phyloP scores from a whole-genome alignment of 2,797 vertebrate species.

The Myotis findleyi region DNA sequence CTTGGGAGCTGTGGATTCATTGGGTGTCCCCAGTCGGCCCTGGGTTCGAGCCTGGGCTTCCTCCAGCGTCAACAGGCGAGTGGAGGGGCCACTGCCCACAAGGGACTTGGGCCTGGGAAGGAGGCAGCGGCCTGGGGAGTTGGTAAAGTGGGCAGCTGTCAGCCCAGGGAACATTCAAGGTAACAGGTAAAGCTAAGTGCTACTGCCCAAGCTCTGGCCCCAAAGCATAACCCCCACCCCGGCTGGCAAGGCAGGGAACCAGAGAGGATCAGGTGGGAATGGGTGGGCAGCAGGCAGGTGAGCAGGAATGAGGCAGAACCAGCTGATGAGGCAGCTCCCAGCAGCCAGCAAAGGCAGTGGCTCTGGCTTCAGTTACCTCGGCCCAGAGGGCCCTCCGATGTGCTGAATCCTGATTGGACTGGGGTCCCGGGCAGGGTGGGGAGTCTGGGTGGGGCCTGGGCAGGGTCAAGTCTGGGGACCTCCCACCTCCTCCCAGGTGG shows the following conservation, averaged over 20 bases:
- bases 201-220: constrained; percentile 79
- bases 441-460: constrained; percentile 76
- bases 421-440: constrained; percentile 70
- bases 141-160: constrained; percentile 22
- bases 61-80: constrained; percentile 89
- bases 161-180: constrained; percentile 7
- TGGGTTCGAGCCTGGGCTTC: constrained; percentile 91
- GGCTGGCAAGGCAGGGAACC: constrained; percentile 81
- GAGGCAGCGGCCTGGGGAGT: constrained; percentile 86
- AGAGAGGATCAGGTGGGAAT: constrained; percentile 66
- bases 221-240: constrained; percentile 77
- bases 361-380: constrained; percentile 84
- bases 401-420: constrained; percentile 75
- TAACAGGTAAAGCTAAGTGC: constrained; percentile 78
- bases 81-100: constrained; percentile 85
- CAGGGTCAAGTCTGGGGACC: constrained; percentile 79
- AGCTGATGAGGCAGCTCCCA: constrained; percentile 81
- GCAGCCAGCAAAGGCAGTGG: constrained; percentile 78
- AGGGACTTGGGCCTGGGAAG: constrained; percentile 91
- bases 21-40: constrained; percentile 78
- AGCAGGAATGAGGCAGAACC: constrained; percentile 74
- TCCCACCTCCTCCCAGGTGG: constrained; percentile 76
- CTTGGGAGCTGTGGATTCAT: constrained; percentile 57
- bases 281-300: constrained; percentile 77
- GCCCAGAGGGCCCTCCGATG: constrained; percentile 80